Conservation (phyloP, 2,113 vertebrate species). For the Lasiurus cinereus region DNA sequence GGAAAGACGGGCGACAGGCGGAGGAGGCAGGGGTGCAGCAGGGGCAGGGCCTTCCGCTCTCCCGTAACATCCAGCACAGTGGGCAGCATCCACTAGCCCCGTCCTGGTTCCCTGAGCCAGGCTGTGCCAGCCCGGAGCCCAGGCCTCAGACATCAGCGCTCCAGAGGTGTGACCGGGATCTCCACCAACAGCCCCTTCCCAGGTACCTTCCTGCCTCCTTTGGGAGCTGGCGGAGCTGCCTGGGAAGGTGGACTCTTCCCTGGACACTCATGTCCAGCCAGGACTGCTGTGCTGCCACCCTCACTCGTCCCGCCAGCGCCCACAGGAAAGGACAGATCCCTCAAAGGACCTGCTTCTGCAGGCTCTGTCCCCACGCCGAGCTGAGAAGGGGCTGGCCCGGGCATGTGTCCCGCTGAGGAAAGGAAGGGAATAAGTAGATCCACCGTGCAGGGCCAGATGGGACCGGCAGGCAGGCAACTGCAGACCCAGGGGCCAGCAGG, state of each 20-base stretch:
- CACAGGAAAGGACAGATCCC: no score
- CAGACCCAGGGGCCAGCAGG: neutral
- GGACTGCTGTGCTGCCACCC: neutral
- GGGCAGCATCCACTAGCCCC: neutral
- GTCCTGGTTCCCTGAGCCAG: neutral
- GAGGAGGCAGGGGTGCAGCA: neutral
- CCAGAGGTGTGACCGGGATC: rapidly evolving
- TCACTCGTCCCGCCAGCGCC: neutral
- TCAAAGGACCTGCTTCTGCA: neutral
- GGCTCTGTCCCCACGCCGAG: neutral
- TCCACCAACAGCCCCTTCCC: neutral
- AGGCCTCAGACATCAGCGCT: neutral
- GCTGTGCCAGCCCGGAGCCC: neutral
- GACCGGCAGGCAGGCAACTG: neutral
- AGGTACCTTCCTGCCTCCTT: neutral
- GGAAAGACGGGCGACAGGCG: neutral
- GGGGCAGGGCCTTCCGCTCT: neutral
- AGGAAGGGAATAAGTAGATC: neutral
- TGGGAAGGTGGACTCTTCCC: neutral
- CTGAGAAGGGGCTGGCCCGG: neutral
- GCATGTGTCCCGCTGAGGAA: neutral
- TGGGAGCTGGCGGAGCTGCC: neutral
- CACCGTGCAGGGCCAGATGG: neutral
- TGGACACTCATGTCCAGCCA: neutral
- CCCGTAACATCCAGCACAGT: neutral